Conservation (phyloP, 2,888 invertebrate genomes). For the Parasteatoda lunata region DNA sequence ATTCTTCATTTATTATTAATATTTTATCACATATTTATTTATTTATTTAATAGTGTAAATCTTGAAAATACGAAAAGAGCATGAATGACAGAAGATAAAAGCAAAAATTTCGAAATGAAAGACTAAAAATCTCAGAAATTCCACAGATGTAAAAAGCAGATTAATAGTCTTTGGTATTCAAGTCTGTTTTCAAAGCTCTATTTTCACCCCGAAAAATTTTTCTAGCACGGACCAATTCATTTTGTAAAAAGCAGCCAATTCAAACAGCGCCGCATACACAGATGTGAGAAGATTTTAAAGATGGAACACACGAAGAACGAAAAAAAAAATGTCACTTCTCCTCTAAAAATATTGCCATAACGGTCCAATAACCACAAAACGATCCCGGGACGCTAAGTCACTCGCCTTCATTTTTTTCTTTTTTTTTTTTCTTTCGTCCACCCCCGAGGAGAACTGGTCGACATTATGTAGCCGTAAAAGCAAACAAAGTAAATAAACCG, state of each 20-base stretch:
- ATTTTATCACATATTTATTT: no score
- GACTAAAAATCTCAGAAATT: no score
- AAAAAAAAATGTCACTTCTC: background rate
- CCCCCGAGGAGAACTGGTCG: conserved; percentile 3
- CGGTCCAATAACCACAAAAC: conserved; percentile 5
- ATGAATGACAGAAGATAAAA: no score
- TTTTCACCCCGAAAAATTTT: background rate
- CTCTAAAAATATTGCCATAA: conserved; percentile 3
- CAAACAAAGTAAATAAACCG: conserved; percentile 53
- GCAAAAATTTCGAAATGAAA: no score
- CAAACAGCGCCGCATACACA: background rate
- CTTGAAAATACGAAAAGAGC: no score
- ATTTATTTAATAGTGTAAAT: no score
- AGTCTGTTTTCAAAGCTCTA: background rate
- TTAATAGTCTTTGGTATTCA: background rate
- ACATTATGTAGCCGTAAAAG: conserved; percentile 5
- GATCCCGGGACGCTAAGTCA: background rate
- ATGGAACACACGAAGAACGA: background rate
- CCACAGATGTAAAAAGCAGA: no score
- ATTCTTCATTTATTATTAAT: no score
- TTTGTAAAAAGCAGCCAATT: background rate
- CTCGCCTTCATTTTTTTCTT: background rate
- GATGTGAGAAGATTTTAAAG: conserved; percentile 5
- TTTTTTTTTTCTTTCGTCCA: background rate
- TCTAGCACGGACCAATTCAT: background rate